Percentiles rank a stretch among this genome's conserved stretches.
Evolutionary conservation across 1,140 invertebrate species (phyloP).

Genomic region (Yoshiicerus persimilis): DNA sequence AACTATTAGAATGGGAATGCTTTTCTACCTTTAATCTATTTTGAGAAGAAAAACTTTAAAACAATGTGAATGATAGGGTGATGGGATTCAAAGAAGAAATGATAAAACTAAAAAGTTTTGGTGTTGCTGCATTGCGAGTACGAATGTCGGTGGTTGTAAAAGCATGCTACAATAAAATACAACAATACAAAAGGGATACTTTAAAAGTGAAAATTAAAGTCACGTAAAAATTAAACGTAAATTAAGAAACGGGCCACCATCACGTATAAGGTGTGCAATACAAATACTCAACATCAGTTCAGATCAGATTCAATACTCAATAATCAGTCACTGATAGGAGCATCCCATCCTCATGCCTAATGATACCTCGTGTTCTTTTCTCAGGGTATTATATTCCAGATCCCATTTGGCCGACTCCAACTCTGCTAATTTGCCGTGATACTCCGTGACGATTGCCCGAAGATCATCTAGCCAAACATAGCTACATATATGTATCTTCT

Average conservation of each 20-base stretch:
- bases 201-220: background rate
- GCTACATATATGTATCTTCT: slow-evolving; percentile 13
- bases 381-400: slow-evolving; percentile 94
- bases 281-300: slow-evolving; percentile 22
- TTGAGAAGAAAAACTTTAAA: background rate
- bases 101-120: background rate
- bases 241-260: background rate
- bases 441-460: slow-evolving; percentile 33
- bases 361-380: slow-evolving; percentile 93
- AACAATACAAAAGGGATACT: slow-evolving; percentile 16
- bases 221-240: background rate
- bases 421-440: slow-evolving; percentile 36
- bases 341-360: slow-evolving; percentile 2
- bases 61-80: background rate
- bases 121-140: slow-evolving; percentile 6
- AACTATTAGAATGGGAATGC: background rate
- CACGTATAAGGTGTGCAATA: slow-evolving; percentile 22
- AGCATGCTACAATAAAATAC: slow-evolving; percentile 13
- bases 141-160: background rate
- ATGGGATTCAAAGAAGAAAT: background rate
- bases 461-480: slow-evolving; percentile 30
- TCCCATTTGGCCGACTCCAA: slow-evolving; percentile 55
- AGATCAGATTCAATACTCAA: slow-evolving; percentile 16
- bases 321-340: slow-evolving; percentile 8
- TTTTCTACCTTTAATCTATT: background rate